Conservation (phyloP, 2,113 vertebrate species). For the Nicator chloris region DNA sequence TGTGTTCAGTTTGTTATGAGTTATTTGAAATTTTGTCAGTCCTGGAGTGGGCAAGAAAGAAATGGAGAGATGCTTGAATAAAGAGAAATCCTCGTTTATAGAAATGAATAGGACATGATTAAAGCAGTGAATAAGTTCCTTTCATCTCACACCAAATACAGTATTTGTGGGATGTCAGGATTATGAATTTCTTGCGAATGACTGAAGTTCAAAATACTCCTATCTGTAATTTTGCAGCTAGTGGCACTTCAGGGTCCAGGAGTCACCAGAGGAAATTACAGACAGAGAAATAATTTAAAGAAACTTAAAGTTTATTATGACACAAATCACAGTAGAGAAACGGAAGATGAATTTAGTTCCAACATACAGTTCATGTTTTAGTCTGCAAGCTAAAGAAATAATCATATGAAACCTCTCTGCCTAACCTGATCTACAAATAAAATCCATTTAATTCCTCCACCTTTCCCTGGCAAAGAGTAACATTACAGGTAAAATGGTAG, state of each 20-base stretch:
- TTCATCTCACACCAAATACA: conserved; percentile 9
- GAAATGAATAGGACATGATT: neutral
- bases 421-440: neutral
- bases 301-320: neutral
- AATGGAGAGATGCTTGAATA: neutral
- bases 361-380: neutral
- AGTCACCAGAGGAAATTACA: neutral
- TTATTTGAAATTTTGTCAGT: neutral
- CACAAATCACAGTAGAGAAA: neutral
- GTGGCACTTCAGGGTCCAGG: neutral
- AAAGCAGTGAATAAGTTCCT: conserved; percentile 4
- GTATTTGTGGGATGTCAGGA: neutral
- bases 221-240: neutral
- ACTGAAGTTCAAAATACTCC: conserved; percentile 8
- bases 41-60: neutral
- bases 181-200: neutral
- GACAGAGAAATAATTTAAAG: neutral
- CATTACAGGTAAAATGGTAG: neutral
- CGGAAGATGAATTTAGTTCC: neutral
- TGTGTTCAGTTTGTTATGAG: neutral
- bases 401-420: neutral
- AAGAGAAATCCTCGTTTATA: neutral
- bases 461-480: neutral
- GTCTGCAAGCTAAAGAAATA: neutral
- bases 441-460: neutral